These are phyloP conservation scores for Tetranychus piercei DNA, from an alignment of 2,888 invertebrate genomes.

Conservation along the genomic window DNA sequence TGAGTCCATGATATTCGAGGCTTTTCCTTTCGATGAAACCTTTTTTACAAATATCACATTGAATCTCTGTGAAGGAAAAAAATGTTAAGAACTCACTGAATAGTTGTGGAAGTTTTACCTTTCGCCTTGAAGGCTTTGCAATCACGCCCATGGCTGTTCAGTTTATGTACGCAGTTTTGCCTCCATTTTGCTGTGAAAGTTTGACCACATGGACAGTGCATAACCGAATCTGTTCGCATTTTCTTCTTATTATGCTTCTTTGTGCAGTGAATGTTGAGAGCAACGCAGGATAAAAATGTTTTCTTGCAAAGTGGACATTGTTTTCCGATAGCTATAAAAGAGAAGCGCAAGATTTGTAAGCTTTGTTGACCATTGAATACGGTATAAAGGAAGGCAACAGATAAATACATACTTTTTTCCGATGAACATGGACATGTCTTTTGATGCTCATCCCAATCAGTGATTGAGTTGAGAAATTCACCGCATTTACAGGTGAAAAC, in stretches of 20 bases:
- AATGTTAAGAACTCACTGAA: neutral
- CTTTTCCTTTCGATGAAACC: constrained; percentile 4
- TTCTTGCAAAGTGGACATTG: constrained; percentile 3
- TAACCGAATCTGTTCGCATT: neutral
- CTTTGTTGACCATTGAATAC: neutral
- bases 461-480: neutral
- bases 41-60: constrained; percentile 1
- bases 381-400: neutral
- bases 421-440: neutral
- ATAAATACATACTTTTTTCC: neutral
- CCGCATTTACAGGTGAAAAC: neutral
- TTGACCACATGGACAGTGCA: constrained; percentile 2
- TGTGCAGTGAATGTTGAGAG: neutral
- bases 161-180: constrained; percentile 7
- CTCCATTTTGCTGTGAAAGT: constrained; percentile 7
- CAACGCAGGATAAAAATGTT: neutral
- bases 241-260: constrained; percentile 6
- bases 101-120: neutral
- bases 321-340: neutral
- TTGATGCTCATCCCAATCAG: neutral
- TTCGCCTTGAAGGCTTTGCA: neutral
- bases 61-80: neutral
- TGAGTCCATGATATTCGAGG: constrained; percentile 8
- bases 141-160: constrained; percentile 3
- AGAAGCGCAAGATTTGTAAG: no score